Evolutionary conservation across 2,888 invertebrate genomes (phyloP), one percentile per base, ranked within the genome.

Genomic region (Caenorhabditis sp.): DNA sequence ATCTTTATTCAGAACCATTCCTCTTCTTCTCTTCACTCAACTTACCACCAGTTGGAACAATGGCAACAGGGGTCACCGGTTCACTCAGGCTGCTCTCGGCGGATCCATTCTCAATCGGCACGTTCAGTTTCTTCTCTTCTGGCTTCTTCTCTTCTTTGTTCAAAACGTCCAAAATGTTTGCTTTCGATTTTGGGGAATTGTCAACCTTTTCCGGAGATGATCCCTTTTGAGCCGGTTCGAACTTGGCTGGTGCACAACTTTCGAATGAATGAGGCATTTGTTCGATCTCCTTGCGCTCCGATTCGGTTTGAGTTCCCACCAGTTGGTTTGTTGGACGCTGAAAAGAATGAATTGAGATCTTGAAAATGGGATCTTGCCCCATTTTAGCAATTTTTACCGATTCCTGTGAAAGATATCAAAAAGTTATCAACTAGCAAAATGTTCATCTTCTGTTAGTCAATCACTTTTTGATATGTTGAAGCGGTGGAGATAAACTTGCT

Each of bases 251-350:
- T 22, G 49, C 22, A 16, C n/a, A 22, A 14, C n/a, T 49, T 24
- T 49, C 61, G 26, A 76, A 76, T 7, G 68, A 68, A 49, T 26
- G 26, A 4, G 66, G 76, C 76, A 76, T 76, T 16, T 61, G 16
- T 14, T 47, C 24, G 31, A 76, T 76, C 35, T 76, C 76, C 22
- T 58, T 24, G 28, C 59, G 44, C 26, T 76, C 76, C 16, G 76
- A 76, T 49, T 68, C 64, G 19, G 38, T 76, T 58, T 59, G 66
- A 19, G 68, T 59, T 47, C 76, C 76, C 0, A 44, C 51, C 1
- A 76, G 28, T n/a, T 59, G 47, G 22, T 28, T 74, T 6, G 74
- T 31, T 47, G 58, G 44, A 28, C 31, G 49, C 66, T 66, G 66
- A 1, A 49, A 64, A 64, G 14, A 10, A 8, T 35, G 31, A 35